A percentile compares a stretch with the other conserved stretches of the same genome.
phyloP scores from a whole-genome alignment of 2,113 vertebrate genomes.

The Phylloscopus trochilus region DNA sequence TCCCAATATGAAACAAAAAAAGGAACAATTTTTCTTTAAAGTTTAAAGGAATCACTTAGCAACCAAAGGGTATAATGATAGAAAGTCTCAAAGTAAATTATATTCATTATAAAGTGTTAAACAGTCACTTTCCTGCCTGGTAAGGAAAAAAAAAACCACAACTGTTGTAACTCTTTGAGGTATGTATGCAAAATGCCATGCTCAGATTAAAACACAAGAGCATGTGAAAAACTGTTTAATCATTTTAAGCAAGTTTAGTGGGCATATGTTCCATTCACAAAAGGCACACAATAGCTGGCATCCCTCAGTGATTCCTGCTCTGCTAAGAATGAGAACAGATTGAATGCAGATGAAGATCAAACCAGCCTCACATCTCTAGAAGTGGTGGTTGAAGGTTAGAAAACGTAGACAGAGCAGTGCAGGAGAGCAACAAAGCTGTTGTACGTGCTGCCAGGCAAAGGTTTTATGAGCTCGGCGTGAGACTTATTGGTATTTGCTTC shows the following conservation, averaged over 20 bases:
- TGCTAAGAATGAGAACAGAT: neutral
- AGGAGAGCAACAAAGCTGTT: constrained; percentile 22
- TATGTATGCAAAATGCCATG: neutral
- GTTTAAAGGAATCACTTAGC: neutral
- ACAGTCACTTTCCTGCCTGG: neutral
- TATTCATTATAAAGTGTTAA: neutral
- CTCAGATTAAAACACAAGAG: neutral
- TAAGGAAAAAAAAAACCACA: neutral
- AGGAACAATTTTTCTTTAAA: neutral
- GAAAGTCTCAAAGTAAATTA: neutral
- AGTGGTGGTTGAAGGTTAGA: constrained; percentile 15
- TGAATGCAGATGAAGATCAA: constrained; percentile 35
- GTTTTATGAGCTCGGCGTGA: neutral
- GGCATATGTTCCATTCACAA: neutral
- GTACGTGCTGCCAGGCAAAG: neutral
- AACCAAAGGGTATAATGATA: neutral
- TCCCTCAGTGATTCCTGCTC: neutral
- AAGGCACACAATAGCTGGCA: neutral
- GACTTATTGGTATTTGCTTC: constrained; percentile 45
- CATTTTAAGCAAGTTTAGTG: neutral
- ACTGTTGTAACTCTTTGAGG: neutral
- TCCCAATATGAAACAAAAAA: neutral
- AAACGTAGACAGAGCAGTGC: neutral
- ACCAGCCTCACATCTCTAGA: neutral
- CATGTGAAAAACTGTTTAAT: neutral